Evolutionary conservation across 1,140 invertebrate genomes (phyloP).

Genomic region (Lycorma delicatula): DNA sequence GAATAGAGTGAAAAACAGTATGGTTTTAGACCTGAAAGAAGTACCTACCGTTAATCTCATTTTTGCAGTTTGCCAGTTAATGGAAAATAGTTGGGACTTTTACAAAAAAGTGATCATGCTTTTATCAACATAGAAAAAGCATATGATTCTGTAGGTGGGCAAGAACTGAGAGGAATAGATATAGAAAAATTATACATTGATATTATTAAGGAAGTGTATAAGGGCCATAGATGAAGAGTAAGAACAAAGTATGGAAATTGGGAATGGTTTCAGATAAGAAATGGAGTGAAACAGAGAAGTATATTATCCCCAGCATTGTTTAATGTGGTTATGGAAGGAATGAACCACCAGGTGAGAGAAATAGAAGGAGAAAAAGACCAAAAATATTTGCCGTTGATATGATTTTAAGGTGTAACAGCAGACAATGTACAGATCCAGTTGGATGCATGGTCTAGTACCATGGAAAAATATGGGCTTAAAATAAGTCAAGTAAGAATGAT

Average conservation of each 20-base stretch:
- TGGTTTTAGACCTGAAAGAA: neutral
- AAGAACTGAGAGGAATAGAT: neutral
- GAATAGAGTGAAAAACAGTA: neutral
- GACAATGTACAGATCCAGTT: conserved; percentile 2
- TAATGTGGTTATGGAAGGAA: neutral
- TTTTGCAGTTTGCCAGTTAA: neutral
- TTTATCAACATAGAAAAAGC: conserved; percentile 2
- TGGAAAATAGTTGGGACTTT: neutral
- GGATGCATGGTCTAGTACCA: neutral
- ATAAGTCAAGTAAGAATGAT: neutral
- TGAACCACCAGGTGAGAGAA: neutral
- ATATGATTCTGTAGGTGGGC: neutral
- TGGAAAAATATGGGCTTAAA: conserved; percentile 1
- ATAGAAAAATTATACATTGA: neutral
- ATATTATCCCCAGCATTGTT: neutral
- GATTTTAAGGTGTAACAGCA: neutral
- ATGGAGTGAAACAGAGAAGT: conserved; percentile 1
- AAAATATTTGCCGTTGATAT: conserved; percentile 3
- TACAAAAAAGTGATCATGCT: neutral
- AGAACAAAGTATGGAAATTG: neutral
- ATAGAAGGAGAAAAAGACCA: neutral
- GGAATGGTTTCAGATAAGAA: neutral
- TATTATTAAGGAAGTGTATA: neutral
- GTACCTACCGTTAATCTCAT: neutral
- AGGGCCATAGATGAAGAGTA: neutral